These are phyloP conservation scores for Ruditapes philippinarum DNA, from an alignment of 1,140 invertebrate genomes.

Conservation along the genomic window DNA sequence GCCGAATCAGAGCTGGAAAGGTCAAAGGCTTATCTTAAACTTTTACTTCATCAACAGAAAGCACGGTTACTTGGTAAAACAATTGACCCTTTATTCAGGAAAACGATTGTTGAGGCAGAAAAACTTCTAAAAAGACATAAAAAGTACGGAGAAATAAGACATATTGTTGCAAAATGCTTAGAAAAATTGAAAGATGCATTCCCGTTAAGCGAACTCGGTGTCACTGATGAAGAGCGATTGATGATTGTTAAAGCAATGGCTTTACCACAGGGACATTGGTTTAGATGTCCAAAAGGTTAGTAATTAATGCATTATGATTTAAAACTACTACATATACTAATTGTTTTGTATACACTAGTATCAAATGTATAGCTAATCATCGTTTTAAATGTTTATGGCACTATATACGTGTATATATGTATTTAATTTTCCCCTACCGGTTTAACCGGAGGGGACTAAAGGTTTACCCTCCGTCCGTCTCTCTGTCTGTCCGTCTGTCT, in stretches of 20 bases:
- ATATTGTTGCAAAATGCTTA: slow-evolving; percentile 56
- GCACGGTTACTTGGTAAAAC: slow-evolving; percentile 22
- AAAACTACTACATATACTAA: too few species aligned
- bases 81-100: slow-evolving; percentile 15
- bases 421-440: too few species aligned
- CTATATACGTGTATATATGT: too few species aligned
- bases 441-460: too few species aligned
- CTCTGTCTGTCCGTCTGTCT: too few species aligned
- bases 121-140: background rate
- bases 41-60: slow-evolving; percentile 39
- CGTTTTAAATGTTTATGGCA: too few species aligned
- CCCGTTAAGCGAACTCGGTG: slow-evolving; percentile 80
- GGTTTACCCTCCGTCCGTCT: too few species aligned
- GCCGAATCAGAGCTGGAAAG: slow-evolving; percentile 35
- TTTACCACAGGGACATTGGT: slow-evolving; percentile 90
- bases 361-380: too few species aligned
- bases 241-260: slow-evolving; percentile 90
- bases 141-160: slow-evolving; percentile 15
- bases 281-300: slow-evolving; percentile 90
- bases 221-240: slow-evolving; percentile 88
- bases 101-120: slow-evolving; percentile 48
- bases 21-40: slow-evolving; percentile 16
- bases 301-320: too few species aligned
- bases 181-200: slow-evolving; percentile 62
- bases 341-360: too few species aligned